phyloP scores from a whole-genome alignment of 2,888 invertebrate genomes.

The Mechanitis messenoides region DNA sequence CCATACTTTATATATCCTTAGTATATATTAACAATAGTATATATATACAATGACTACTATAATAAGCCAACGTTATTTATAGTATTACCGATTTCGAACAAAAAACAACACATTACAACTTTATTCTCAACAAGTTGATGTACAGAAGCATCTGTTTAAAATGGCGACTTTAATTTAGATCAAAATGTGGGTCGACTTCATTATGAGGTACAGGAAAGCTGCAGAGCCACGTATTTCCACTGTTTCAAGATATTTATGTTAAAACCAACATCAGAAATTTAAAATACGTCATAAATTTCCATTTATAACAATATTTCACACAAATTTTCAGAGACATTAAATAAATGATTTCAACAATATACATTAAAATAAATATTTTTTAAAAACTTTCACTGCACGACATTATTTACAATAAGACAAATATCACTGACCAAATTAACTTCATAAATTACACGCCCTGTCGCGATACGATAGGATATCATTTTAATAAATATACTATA shows the following conservation, averaged over 20 bases:
- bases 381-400: conserved; percentile 12
- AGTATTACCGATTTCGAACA: too few species aligned
- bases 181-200: not conserved
- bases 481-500: not conserved
- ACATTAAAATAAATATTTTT: not conserved
- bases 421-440: conserved; percentile 19
- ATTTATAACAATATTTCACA: not conserved
- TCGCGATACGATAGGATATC: conserved; percentile 12
- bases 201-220: not conserved
- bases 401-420: conserved; percentile 8
- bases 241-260: not conserved
- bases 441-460: conserved; percentile 8
- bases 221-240: not conserved
- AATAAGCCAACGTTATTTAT: too few species aligned
- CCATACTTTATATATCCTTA: too few species aligned
- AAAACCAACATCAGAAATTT: not conserved
- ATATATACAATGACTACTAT: not conserved
- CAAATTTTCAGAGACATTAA: not conserved
- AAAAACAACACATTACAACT: too few species aligned
- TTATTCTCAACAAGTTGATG: too few species aligned
- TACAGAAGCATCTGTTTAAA: not conserved
- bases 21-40: too few species aligned
- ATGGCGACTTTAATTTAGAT: not conserved
- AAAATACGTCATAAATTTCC: not conserved
- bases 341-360: not conserved